Evolutionary conservation across 2,797 vertebrate genomes (phyloP).

Genomic region (Platyrinchus mystaceus): DNA sequence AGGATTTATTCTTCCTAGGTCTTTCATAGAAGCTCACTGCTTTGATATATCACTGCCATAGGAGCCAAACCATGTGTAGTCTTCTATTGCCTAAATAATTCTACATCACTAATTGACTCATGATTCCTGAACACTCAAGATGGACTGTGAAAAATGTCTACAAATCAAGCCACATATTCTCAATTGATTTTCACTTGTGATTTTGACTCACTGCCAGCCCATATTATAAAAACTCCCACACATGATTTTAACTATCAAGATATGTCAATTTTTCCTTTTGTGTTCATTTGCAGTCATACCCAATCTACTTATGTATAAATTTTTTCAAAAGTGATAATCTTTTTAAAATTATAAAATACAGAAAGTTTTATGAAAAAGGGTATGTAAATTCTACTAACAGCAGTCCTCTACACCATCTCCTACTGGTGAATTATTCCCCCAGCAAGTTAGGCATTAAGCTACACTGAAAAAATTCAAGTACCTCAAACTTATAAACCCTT

Average conservation of each 20-base stretch:
- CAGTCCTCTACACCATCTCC: fast-evolving
- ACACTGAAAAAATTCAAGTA: neutral
- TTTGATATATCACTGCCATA: neutral
- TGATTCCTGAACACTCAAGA: neutral
- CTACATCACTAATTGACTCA: neutral
- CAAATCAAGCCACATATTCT: neutral
- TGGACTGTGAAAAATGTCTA: neutral
- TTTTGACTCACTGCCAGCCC: neutral
- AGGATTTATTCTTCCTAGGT: neutral
- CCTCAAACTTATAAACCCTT: neutral
- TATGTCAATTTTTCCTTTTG: neutral
- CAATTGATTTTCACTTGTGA: neutral
- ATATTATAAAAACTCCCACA: neutral
- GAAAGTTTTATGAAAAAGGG: neutral
- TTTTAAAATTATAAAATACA: neutral
- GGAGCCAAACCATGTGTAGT: neutral
- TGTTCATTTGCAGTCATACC: neutral
- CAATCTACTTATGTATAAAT: neutral
- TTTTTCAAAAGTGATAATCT: neutral
- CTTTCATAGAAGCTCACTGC: neutral
- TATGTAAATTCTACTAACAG: neutral
- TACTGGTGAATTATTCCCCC: neutral
- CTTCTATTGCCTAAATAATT: neutral
- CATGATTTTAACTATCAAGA: neutral
- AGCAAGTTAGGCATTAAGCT: neutral